Conservation (phyloP, 2,797 vertebrate genomes). For the Lagodon rhomboides region DNA sequence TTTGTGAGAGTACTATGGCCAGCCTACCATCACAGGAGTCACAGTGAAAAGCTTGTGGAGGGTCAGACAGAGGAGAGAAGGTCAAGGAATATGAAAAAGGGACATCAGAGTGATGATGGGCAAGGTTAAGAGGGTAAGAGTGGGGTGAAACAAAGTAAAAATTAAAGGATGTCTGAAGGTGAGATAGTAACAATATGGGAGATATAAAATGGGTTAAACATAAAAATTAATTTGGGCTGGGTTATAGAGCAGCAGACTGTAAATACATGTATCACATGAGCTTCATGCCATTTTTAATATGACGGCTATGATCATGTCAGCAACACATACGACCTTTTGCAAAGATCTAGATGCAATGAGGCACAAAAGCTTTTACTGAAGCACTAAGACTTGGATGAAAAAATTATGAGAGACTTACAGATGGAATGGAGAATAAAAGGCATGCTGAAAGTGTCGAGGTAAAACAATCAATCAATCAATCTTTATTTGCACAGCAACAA, state of each 20-base stretch:
- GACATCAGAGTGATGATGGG: neutral
- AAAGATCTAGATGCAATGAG: neutral
- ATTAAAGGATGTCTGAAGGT: neutral
- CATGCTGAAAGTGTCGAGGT: neutral
- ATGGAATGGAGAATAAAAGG: neutral
- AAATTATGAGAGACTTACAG: neutral
- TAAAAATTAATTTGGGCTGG: too few relatives aligned
- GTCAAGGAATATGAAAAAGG: neutral
- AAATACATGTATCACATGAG: neutral
- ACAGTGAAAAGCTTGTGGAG: slow-evolving; percentile 17
- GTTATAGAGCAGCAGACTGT: neutral
- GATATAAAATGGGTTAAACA: neutral
- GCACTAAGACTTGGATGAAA: neutral
- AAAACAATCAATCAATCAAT: neutral
- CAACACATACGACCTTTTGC: too few relatives aligned
- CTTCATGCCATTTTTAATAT: slow-evolving; percentile 6
- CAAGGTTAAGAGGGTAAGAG: neutral
- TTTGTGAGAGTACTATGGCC: slow-evolving; percentile 51
- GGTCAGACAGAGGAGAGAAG: slow-evolving; percentile 16
- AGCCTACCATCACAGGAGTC: slow-evolving; percentile 29
- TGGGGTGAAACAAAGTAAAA: slow-evolving; percentile 3
- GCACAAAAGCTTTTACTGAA: neutral
- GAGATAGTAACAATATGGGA: neutral
- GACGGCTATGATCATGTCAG: neutral
- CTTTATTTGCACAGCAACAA: too few relatives aligned